Conservation (phyloP, 2,113 vertebrate genomes). For the Pygoscelis adeliae region DNA sequence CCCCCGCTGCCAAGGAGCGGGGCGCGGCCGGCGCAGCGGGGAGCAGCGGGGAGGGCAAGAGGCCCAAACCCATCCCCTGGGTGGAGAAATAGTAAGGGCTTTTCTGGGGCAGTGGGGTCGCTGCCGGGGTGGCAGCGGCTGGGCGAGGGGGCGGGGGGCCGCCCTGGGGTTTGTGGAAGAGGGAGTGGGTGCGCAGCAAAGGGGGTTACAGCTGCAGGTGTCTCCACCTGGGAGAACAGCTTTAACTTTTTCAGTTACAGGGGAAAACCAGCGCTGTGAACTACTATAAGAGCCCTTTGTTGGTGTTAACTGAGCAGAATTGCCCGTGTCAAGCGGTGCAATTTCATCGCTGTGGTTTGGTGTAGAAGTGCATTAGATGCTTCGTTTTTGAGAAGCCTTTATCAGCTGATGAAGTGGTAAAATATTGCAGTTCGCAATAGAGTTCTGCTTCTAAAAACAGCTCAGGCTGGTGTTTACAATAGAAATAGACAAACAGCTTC, state of each 20-base stretch:
- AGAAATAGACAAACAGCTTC: not conserved
- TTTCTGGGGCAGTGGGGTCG: not conserved
- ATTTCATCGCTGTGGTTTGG: not conserved
- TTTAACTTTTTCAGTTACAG: rapidly evolving
- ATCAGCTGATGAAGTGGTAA: not conserved
- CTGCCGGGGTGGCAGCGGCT: not conserved
- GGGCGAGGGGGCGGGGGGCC: no score
- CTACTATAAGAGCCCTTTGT: not conserved
- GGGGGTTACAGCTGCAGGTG: not conserved
- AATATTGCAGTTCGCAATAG: not conserved
- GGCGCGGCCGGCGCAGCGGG: slow-evolving; percentile 67
- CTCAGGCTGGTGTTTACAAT: not conserved
- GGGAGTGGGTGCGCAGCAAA: rapidly evolving
- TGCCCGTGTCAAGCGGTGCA: rapidly evolving
- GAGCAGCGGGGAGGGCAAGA: slow-evolving; percentile 84
- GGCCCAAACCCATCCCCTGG: slow-evolving; percentile 85
- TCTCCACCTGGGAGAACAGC: not conserved
- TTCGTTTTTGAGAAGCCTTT: not conserved
- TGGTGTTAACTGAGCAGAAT: not conserved
- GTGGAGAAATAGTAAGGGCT: slow-evolving; percentile 96
- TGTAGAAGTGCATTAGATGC: not conserved
- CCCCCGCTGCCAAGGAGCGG: slow-evolving; percentile 79
- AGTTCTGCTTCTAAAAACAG: not conserved
- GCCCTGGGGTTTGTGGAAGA: not conserved
- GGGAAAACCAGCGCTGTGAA: not conserved